Base-by-base conservation (phyloP, 1,140 invertebrate species). In the Drosophila quadrilineata region DNA sequence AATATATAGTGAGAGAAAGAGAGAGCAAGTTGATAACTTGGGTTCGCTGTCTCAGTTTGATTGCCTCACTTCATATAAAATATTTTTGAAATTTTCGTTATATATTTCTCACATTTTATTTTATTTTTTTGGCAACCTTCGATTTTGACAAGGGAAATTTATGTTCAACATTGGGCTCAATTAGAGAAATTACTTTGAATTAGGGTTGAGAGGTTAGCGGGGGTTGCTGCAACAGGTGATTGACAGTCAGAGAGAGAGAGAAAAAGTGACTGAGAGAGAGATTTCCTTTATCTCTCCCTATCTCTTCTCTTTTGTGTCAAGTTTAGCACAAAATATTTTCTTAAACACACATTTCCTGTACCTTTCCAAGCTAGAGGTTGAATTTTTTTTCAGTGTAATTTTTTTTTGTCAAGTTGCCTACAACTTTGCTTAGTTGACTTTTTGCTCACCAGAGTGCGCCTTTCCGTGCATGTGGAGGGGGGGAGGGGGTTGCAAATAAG, bases 141-240 rank as follows among this genome's bases (percentile, higher is more conserved):
- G 40, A 48, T 56, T 45, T 63, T 56, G 60, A 63, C 59, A 63
- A 63, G 59, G 46, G 41, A 16, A 45, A 45, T 45, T n/a, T n/a
- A n/a, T 14, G 22, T 26, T 4, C 22, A 38, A 53, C 17, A 9
- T 49, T 49, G 43, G 17, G 26, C 41, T 31, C 54, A 65, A 65
- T 59, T 65, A 65, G 22, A 16, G 12, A 65, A 65, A 64, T 49
- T 58, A n/a, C n/a, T n/a, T n/a, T n/a, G n/a, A n/a, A n/a, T n/a
- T n/a, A n/a, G n/a, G n/a, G n/a, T n/a, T n/a, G n/a, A n/a, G n/a
- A n/a, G n/a, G n/a, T n/a, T n/a, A n/a, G n/a, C n/a, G n/a, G n/a
- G n/a, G n/a, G n/a, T n/a, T n/a, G n/a, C n/a, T n/a, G n/a, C n/a
- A n/a, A n/a, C n/a, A n/a, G n/a, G n/a, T n/a, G n/a, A n/a, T n/a